Conservation (phyloP, 2,888 invertebrate species). For the Meteorus cinctellus region DNA sequence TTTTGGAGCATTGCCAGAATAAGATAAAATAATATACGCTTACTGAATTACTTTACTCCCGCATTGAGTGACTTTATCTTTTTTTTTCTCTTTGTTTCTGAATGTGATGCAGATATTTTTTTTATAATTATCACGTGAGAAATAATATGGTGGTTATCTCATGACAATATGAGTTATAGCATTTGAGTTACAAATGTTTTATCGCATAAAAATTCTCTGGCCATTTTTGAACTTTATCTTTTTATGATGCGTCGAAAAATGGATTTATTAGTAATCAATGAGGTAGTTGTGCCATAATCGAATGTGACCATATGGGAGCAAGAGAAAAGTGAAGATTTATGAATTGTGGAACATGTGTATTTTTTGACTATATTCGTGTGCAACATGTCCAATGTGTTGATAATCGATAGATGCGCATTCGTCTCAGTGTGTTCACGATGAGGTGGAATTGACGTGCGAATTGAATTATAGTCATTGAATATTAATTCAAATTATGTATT, state of each 20-base stretch:
- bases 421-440: no score
- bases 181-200: not conserved
- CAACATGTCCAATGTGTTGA: no score
- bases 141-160: not conserved
- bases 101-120: not conserved
- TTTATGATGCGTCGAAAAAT: no score
- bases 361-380: no score
- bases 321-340: no score
- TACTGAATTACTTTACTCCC: not conserved
- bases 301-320: no score
- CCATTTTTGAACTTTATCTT: not conserved
- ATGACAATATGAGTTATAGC: not conserved
- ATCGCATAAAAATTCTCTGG: not conserved
- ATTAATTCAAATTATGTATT: no score
- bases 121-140: not conserved
- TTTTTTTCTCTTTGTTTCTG: not conserved
- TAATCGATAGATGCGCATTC: no score
- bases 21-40: not conserved
- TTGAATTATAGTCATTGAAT: no score
- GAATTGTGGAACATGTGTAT: no score
- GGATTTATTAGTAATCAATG: not conserved
- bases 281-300: not conserved
- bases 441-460: no score
- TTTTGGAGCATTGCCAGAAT: constrained; percentile 11
- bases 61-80: not conserved